Conservation (phyloP, 2,113 vertebrate genomes). For the Chaenogobius annularis region DNA sequence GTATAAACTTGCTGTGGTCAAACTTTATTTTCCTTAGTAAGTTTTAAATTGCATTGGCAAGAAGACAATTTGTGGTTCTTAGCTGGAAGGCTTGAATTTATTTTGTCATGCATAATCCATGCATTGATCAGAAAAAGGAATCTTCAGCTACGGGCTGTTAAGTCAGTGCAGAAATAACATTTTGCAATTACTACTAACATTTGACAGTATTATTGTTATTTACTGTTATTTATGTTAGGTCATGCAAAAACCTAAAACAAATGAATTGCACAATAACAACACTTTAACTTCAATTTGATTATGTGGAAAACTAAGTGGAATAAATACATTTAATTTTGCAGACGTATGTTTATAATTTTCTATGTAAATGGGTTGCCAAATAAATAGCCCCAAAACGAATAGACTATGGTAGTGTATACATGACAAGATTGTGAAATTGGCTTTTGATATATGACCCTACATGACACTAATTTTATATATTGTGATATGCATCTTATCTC, state of each 20-base stretch:
- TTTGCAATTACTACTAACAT: background rate
- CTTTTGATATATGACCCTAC: background rate
- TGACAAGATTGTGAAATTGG: background rate
- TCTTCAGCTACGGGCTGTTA: background rate
- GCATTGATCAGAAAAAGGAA: background rate
- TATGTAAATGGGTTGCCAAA: too few relatives aligned
- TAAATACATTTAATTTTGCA: too few relatives aligned
- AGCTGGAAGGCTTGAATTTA: background rate
- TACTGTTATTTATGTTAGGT: background rate
- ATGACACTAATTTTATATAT: background rate
- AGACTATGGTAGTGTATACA: too few relatives aligned
- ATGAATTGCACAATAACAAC: background rate
- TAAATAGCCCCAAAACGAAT: too few relatives aligned
- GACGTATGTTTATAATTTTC: too few relatives aligned
- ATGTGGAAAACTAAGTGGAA: too few relatives aligned
- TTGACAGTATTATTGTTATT: background rate
- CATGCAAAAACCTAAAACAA: background rate
- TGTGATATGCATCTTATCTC: background rate
- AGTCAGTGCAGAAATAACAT: background rate
- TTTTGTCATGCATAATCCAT: background rate
- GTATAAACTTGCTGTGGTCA: background rate
- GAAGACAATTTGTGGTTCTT: background rate
- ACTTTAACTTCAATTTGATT: too few relatives aligned
- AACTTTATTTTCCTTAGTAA: background rate
- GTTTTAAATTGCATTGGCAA: background rate